Evolutionary conservation across 2,113 vertebrate species (phyloP), one percentile per base, ranked within the genome.

Genomic region (Dryoscopus gambensis): DNA sequence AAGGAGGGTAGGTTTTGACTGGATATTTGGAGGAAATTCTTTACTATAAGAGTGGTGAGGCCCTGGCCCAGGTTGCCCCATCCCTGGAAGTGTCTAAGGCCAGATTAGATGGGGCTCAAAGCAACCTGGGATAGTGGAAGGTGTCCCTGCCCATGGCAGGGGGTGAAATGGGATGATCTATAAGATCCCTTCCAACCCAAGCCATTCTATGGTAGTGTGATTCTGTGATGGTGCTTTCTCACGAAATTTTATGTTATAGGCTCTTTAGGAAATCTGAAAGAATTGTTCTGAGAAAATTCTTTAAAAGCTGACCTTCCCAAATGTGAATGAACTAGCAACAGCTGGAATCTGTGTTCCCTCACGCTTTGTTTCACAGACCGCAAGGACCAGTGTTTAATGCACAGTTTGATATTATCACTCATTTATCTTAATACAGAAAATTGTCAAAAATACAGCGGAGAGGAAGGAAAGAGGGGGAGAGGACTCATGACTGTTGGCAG

Each of bases 351-450:
- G 65, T 33, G 12, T 47, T 82, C 62, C 68, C 57, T 70, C 28
- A 2, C 35, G 47, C 92, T 67, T 84, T 87, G 73, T 78, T 89
- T 94, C 89, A 56, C 49, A 79, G 89, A 55, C 62, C 27, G 7
- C 23, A 60, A 87, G 77, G 84, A 88, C 65, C 40, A 52, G 31
- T 64, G 81, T 89, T 95, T 50, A 89, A 65, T 35, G 63, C 78
- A 71, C 49, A 79, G 35, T 69, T 81, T 53, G 22, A 42, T 74
- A 86, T 67, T 76, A 55, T 69, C 79, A 28, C 20, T 81, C 23
- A 39, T 81, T 90, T 74, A 57, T 92, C 86, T 73, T 79, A 63
- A 84, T 71, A 88, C 71, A 94, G 67, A 69, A 89, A 89, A 95
- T 47, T 39, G 22, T 52, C 37, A 68, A 1, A 68, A 64, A 55